Conservation (phyloP, 1,140 invertebrate genomes). For the Atopsyche davidsoni region DNA sequence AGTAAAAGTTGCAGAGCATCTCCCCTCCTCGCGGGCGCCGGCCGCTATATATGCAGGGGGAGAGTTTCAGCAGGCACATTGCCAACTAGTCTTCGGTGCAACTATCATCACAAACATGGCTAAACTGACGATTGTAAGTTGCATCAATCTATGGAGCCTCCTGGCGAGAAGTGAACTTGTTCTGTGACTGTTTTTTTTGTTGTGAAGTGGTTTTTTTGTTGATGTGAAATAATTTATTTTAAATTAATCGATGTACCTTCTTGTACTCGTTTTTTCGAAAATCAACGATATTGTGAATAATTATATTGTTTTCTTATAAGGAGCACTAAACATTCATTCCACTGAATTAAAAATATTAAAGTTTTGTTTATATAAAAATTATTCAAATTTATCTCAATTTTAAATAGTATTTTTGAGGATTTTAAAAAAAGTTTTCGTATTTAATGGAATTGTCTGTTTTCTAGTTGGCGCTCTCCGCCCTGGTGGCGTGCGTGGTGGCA, state of each 20-base stretch:
- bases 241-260: too few species aligned
- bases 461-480: slow-evolving; percentile 42
- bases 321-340: not conserved
- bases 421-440: too few species aligned
- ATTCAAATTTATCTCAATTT: not conserved
- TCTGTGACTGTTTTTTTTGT: slow-evolving; percentile 2
- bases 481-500: slow-evolving; percentile 43
- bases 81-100: slow-evolving; percentile 21
- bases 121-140: slow-evolving; percentile 28
- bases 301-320: too few species aligned
- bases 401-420: not conserved
- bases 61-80: slow-evolving; percentile 29
- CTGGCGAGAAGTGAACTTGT: slow-evolving; percentile 1
- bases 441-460: slow-evolving; percentile 26
- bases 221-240: too few species aligned
- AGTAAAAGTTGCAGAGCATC: slow-evolving; percentile 29
- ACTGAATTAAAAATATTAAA: not conserved
- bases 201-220: too few species aligned
- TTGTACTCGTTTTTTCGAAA: too few species aligned
- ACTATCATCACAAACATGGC: slow-evolving; percentile 24
- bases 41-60: slow-evolving; percentile 28
- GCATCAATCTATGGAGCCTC: too few species aligned
- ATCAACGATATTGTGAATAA: too few species aligned
- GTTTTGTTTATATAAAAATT: slow-evolving; percentile 1
- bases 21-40: slow-evolving; percentile 8